Evolutionary conservation across 2,888 invertebrate species (phyloP), one percentile per base, ranked within the genome.

Genomic region (Creontiades dilutus): DNA sequence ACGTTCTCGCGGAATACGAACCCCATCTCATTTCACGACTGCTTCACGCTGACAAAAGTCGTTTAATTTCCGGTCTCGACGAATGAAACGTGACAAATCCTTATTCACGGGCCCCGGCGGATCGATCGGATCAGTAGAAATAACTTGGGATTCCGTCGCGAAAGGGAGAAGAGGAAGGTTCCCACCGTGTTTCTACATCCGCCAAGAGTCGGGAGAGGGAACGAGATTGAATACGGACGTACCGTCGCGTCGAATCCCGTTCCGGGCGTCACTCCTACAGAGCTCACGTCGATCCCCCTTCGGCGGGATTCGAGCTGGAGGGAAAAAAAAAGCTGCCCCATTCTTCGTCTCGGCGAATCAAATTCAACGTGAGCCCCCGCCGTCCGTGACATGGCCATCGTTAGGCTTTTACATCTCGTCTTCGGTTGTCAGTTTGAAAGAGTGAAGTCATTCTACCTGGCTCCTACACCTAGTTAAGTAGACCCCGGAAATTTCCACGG

Each of bases 201-300:
- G 68, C 68, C 23, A 23, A 68, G 68, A 68, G 23, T 68, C 68
- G 68, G 27, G 68, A 11, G 9, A 68, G 68, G 68, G 68, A 68
- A 68, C 68, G 68, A 68, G 68, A 68, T 68, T 68, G 68, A 68
- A 68, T 68, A 68, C 68, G 68, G 68, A 68, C 68, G 68, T 68
- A 12, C 19, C 68, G 68, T 68, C 68, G 68, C 68, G 68, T 68
- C 68, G 68, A 68, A 68, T 68, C 61, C 68, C 68, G 68, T 68
- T 68, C 27, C 68, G 23, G 23, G 68, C 68, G 68, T 68, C 68
- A 68, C 68, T 68, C 68, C 68, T 23, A 68, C 68, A 23, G 12
- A 23, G 68, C 68, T 68, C 68, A 68, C 68, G 68, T 68, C 68
- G 68, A 68, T 68, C 68, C 68, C 57, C n/a, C 57, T 57, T 57